These are phyloP conservation scores for Drosophila monieri DNA, from an alignment of 2,888 invertebrate species.

Conservation along the genomic window DNA sequence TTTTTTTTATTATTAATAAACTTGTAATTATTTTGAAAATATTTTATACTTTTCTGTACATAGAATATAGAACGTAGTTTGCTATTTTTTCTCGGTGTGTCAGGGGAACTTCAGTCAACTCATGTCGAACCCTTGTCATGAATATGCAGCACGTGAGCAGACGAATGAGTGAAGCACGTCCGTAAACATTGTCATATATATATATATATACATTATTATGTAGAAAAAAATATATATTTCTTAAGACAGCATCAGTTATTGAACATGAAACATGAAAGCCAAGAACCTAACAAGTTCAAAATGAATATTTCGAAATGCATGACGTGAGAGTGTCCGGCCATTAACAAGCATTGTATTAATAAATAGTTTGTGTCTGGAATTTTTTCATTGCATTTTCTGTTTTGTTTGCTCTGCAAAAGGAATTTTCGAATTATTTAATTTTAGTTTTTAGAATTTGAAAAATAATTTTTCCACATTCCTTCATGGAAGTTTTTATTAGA, in stretches of 20 bases:
- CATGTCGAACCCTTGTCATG: constrained; percentile 27
- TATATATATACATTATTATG: constrained; percentile 9
- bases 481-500: too few species aligned
- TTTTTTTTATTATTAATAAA: background rate
- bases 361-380: constrained; percentile 1
- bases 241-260: constrained; percentile 11
- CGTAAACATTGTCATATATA: constrained; percentile 3
- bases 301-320: constrained; percentile 12
- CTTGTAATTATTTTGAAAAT: background rate
- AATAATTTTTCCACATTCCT: too few species aligned
- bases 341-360: constrained; percentile 20
- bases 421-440: background rate
- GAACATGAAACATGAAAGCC: constrained; percentile 18
- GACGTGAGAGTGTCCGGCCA: background rate
- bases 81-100: background rate
- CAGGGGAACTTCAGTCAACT: constrained; percentile 14
- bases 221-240: background rate
- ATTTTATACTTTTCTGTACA: background rate
- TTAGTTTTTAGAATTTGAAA: background rate
- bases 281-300: constrained; percentile 16
- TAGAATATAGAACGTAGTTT: background rate
- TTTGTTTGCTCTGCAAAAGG: background rate
- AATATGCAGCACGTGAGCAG: constrained; percentile 46
- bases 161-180: constrained; percentile 22
- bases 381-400: background rate